Evolutionary conservation across 2,797 vertebrate species (phyloP), one percentile per base, ranked within the genome.

Genomic region (Chaetodon trifasciatus): DNA sequence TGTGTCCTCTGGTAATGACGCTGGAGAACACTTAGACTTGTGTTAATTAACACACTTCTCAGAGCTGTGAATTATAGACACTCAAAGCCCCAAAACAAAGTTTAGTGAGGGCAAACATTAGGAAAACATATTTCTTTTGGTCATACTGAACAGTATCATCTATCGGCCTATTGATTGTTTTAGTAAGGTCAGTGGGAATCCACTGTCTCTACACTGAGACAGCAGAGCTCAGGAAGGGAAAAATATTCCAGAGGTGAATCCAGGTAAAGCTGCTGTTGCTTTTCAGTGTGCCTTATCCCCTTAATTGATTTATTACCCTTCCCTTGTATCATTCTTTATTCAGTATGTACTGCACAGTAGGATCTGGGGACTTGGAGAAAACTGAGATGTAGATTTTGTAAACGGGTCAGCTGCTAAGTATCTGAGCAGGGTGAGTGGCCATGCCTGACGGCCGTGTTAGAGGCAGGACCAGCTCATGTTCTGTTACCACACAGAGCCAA

Each of bases 1-100:
- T 84, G 60, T 85, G 74, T 89, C 82, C 83, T 86, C 70, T 60
- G 84, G 87, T 86, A 74, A 82, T 68, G 81, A 87, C 85, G 74
- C 84, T 44, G 70, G 68, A 79, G 79, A 83, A 76, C 57, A 61
- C 55, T 78, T 67, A 64, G 68, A 67, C 73, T 79, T 64, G 66
- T 47, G 68, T 77, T 89, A 79, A 88, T 84, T 88, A 82, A 85
- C 79, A 52, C 57, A 69, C 50, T 78, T 74, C 44, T 57, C 53
- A 23, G 40, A 56, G 65, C 56, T 42, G 35, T 67, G 80, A 87
- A 75, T 86, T 68, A 55, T 40, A 72, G 17, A 81, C 75, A 52
- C 70, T 72, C 70, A 76, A 71, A 79, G 61, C 60, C n/a, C 4
- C 10, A 61, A 37, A 71, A 70, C 61, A 57, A 82, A 61, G 62